Evolutionary conservation across 2,113 vertebrate genomes (phyloP), one percentile per base, ranked within the genome.

Genomic region (Halcyon senegalensis): DNA sequence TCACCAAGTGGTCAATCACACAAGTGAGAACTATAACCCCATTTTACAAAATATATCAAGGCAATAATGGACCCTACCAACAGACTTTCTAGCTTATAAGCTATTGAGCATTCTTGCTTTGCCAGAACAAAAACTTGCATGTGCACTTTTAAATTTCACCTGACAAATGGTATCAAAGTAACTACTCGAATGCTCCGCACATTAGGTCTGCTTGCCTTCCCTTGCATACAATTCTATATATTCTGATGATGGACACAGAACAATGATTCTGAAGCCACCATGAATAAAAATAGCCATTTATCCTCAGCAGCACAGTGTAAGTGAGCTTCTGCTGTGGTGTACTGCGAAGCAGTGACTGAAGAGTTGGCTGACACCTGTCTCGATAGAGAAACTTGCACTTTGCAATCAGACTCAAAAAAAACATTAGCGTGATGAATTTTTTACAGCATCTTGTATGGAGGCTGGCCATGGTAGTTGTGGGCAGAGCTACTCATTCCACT

Each of bases 361-460:
- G n/a, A 44, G 64, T 0, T 69, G 23, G 77, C 13, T 39, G 77
- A 6, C 48, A 63, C 37, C 43, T 69, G 30, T 21, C 37, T 67
- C 16, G 1, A 35, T 0, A 44, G 16, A 70, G 37, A 11, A 81
- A 59, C 5, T 67, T 33, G 55, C n/a, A 74, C 27, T 11, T 56
- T 55, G 56, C 19, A 59, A 56, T 79, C 23, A 60, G 51, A 31
- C 64, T 58, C 35, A 35, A 35, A 35, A 46, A 81, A 79, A 21
- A 6, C 10, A 21, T 1, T 0, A 13, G 16, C 0, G 2, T 4
- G 17, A 48, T 20, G 4, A 62, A 6, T 21, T 37, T 76, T 83
- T 75, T 18, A 35, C 25, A 68, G 37, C 17, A 46, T 11, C 30
- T 46, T 23, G 2, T 6, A 4, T 2, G 58, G n/a, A 81, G 28